phyloP scores from a whole-genome alignment of 1,140 invertebrate genomes.

The Zaprionus inermis region DNA sequence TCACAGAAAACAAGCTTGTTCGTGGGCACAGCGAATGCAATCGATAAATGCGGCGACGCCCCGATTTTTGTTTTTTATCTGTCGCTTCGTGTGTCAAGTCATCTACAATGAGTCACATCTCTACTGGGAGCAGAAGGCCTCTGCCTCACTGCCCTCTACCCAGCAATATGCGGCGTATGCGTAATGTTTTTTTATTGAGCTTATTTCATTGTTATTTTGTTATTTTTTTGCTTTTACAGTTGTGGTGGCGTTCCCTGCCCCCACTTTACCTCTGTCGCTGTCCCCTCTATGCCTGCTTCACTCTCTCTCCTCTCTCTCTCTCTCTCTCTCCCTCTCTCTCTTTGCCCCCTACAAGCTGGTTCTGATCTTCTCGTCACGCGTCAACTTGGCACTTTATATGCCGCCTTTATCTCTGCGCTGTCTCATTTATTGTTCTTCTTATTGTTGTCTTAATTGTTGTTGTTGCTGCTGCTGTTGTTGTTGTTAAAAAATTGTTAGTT shows the following conservation, averaged over 20 bases:
- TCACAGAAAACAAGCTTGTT: not conserved
- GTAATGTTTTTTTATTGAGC: constrained; percentile 53
- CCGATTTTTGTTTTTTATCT: constrained; percentile 7
- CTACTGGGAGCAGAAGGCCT: not conserved
- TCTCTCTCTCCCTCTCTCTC: not conserved
- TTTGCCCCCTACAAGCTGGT: constrained; percentile 30
- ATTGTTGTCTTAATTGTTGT: constrained; percentile 48
- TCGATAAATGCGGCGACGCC: not conserved
- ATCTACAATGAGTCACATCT: constrained; percentile 53
- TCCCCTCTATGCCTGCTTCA: not conserved
- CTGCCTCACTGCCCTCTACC: not conserved
- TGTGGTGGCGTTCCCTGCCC: not conserved
- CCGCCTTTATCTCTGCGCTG: constrained; percentile 48
- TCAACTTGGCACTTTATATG: constrained; percentile 49
- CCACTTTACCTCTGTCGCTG: not conserved
- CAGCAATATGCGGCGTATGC: constrained; percentile 52
- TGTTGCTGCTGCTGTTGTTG: not conserved
- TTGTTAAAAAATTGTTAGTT: constrained; percentile 59
- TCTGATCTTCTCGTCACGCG: constrained; percentile 39
- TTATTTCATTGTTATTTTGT: constrained; percentile 9
- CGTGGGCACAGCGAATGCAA: constrained; percentile 4
- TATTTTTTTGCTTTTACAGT: constrained; percentile 29
- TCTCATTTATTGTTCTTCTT: constrained; percentile 61
- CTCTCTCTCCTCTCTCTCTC: constrained; percentile 6
- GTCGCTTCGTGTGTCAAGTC: constrained; percentile 30